Evolutionary conservation across 2,797 vertebrate genomes (phyloP), one percentile per base, ranked within the genome.

Genomic region (Schizopygopsis malacanthus): DNA sequence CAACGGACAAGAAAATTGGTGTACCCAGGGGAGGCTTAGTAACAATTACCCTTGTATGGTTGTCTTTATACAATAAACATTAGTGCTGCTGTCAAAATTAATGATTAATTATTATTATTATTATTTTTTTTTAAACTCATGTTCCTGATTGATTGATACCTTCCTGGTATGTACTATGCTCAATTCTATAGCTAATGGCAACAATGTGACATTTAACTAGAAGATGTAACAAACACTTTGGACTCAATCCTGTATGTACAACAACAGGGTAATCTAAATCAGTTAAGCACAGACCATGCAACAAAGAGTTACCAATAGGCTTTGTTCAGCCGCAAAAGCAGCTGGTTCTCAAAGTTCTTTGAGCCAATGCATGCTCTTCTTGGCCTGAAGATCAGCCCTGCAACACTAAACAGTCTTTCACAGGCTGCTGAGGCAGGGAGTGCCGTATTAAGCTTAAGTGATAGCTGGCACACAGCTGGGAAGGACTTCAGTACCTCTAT

Each of bases 1-100:
- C 70, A 87, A 87, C 65, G 33, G 54, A 86, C 85, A 86, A 79
- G 63, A 79, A 78, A 71, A 83, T 77, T 71, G 41, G 72, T 82
- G 85, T 79, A 79, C 77, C 54, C 67, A 85, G 77, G 78, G 78
- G 50, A 79, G 77, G 65, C 52, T 85, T 71, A 63, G 67, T 81
- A 75, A 86, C 78, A 81, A 67, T 86, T 86, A 81, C 77, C 77
- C 65, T 63, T 72, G 77, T 61, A 73, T 81, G 43, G 56, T 81
- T 81, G 67, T 85, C 67, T 85, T 33, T 43, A 9, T 43, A 43
- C 79, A 80, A 45, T 65, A 39, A 33, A 33, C 28, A 33, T 33
- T 33, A 33, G 2, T 33, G 28, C 28, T 33, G 28, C 28, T 33
- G 28, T 33, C 28, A 33, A 33, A 33, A 33, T 33, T 2, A 33